A percentile compares a stretch with the other conserved stretches of the same genome.
phyloP scores from a whole-genome alignment of 2,888 invertebrate genomes.

The Gymnoscelis rufifasciata region DNA sequence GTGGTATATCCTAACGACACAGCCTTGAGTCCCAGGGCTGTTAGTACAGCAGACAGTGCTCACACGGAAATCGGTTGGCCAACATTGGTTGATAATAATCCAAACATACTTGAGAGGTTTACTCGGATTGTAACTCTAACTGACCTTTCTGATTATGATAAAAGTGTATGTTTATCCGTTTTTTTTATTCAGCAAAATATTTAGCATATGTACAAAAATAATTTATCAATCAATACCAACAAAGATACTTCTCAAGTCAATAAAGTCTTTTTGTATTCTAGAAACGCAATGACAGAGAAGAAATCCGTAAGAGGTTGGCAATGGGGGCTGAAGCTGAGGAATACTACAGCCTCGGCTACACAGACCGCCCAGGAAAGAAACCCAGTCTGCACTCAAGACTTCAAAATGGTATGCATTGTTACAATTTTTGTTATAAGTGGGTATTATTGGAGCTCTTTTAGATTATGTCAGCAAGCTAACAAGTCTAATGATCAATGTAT shows the following conservation, averaged over 20 bases:
- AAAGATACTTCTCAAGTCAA: too few relatives aligned
- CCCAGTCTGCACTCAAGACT: constrained; percentile 92
- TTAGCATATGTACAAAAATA: too few relatives aligned
- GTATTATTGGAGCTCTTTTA: background rate
- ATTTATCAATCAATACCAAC: too few relatives aligned
- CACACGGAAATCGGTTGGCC: constrained; percentile 79
- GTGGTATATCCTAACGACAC: constrained; percentile 54
- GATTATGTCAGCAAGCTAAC: background rate
- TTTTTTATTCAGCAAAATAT: too few relatives aligned
- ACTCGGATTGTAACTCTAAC: constrained; percentile 62
- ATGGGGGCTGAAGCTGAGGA: constrained; percentile 90
- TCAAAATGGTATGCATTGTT: constrained; percentile 83
- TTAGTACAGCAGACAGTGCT: constrained; percentile 64
- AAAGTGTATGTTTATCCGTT: constrained; percentile 43
- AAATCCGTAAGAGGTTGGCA: constrained; percentile 91
- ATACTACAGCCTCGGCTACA: constrained; percentile 79
- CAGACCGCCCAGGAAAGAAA: constrained; percentile 86
- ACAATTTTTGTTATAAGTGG: background rate
- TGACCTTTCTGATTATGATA: constrained; percentile 42
- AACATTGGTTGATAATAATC: constrained; percentile 65
- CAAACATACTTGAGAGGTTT: constrained; percentile 70
- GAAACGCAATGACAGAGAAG: constrained; percentile 95
- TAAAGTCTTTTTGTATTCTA: constrained; percentile 62
- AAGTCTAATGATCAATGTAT: too few relatives aligned
- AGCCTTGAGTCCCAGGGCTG: constrained; percentile 78